Percentiles rank a stretch among this genome's conserved stretches.
Conservation (phyloP, 2,797 vertebrate species). For the Sus cebifrons region DNA sequence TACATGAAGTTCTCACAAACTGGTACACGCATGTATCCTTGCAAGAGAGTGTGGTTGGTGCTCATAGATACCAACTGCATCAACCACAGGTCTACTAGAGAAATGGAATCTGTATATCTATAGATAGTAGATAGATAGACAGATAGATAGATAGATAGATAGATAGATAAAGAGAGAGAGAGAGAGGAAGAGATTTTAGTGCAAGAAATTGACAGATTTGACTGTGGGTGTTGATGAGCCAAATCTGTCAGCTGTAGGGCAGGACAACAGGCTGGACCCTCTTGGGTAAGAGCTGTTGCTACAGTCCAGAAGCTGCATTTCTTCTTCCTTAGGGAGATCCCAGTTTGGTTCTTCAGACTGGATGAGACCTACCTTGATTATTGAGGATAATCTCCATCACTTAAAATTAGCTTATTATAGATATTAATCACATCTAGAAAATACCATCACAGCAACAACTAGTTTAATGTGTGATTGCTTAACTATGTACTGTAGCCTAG, state of each 20-base stretch:
- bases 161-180: neutral
- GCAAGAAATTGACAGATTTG: neutral
- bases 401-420: neutral
- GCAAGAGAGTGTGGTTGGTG: conserved; percentile 55
- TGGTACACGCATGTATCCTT: neutral
- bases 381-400: neutral
- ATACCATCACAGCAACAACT: neutral
- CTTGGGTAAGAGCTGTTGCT: neutral
- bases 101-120: neutral
- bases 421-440: neutral
- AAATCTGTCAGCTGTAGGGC: neutral
- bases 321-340: neutral
- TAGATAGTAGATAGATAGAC: neutral
- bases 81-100: neutral
- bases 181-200: neutral
- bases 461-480: neutral
- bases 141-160: too few species aligned
- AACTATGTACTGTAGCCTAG: neutral
- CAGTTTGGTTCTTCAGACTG: neutral
- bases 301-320: neutral
- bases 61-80: neutral
- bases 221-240: neutral
- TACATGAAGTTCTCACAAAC: conserved; percentile 68
- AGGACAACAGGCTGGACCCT: neutral
- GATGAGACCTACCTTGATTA: neutral